phyloP scores from a whole-genome alignment of 2,113 vertebrate species.

The Xenotilapia longispinis region DNA sequence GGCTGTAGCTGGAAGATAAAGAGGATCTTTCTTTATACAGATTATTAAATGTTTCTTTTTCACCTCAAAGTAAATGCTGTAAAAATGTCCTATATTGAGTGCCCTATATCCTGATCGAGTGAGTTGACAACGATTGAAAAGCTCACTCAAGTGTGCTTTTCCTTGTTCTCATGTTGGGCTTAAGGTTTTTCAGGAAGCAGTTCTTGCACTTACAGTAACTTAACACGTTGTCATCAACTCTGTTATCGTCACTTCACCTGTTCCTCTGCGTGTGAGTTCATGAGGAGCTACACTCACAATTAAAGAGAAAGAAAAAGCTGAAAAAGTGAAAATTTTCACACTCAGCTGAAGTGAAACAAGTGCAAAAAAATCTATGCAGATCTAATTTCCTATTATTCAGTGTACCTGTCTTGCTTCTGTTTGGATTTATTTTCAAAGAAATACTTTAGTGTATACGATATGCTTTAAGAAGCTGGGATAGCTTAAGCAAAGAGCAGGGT shows the following conservation, averaged over 20 bases:
- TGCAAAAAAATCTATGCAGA: neutral
- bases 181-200: neutral
- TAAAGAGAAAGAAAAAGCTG: neutral
- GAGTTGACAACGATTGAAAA: neutral
- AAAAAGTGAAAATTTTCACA: neutral
- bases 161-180: neutral
- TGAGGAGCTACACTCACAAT: neutral
- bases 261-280: neutral
- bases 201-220: neutral
- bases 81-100: neutral
- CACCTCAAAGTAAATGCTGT: neutral
- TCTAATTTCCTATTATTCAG: neutral
- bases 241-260: neutral
- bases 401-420: neutral
- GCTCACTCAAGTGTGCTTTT: neutral
- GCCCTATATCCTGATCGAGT: neutral
- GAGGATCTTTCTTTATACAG: neutral
- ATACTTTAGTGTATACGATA: neutral
- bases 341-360: neutral
- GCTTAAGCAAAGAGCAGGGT: neutral
- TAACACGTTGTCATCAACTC: neutral
- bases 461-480: neutral
- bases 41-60: neutral
- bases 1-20: fast-evolving
- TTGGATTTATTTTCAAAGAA: neutral